Percentiles rank a stretch among this genome's conserved stretches.
phyloP scores from a whole-genome alignment of 2,113 vertebrate species.

The Phoxinus phoxinus region DNA sequence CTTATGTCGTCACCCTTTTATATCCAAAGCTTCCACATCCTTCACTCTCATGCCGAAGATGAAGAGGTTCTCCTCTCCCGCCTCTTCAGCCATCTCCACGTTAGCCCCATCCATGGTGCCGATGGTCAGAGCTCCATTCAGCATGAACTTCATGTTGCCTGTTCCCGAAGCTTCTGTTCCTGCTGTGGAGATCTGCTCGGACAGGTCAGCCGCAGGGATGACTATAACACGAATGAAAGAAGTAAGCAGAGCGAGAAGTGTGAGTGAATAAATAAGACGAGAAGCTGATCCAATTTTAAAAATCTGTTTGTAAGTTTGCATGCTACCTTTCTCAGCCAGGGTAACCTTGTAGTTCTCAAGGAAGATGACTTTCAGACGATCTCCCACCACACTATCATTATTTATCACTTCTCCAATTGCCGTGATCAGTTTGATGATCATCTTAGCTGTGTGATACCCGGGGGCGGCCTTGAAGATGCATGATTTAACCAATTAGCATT shows the following conservation, averaged over 20 bases:
- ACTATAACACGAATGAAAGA: conserved; percentile 64
- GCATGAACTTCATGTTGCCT: conserved; percentile 96
- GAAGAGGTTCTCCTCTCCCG: conserved; percentile 85
- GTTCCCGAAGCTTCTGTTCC: conserved; percentile 93
- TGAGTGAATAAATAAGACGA: background rate
- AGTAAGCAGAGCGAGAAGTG: background rate
- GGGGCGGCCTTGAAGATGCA: conserved; percentile 82
- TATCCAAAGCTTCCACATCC: conserved; percentile 85
- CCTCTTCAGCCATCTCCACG: conserved; percentile 93
- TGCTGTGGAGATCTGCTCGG: conserved; percentile 91
- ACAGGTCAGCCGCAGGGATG: conserved; percentile 88
- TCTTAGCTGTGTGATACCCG: conserved; percentile 93
- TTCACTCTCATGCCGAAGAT: conserved; percentile 92
- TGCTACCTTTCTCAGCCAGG: conserved; percentile 87
- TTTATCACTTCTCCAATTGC: conserved; percentile 90
- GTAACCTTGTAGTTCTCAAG: conserved; percentile 93
- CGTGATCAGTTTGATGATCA: conserved; percentile 90
- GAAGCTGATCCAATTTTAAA: background rate
- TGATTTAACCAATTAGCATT: background rate
- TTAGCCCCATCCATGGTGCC: conserved; percentile 95
- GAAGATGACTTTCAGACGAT: conserved; percentile 90
- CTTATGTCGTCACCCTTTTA: conserved; percentile 75
- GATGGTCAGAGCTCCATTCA: conserved; percentile 90
- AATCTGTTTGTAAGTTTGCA: background rate
- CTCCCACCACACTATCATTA: conserved; percentile 85